These are phyloP conservation scores for Sylvicola cinctus DNA, from an alignment of 2,888 invertebrate species.

Conservation along the genomic window DNA sequence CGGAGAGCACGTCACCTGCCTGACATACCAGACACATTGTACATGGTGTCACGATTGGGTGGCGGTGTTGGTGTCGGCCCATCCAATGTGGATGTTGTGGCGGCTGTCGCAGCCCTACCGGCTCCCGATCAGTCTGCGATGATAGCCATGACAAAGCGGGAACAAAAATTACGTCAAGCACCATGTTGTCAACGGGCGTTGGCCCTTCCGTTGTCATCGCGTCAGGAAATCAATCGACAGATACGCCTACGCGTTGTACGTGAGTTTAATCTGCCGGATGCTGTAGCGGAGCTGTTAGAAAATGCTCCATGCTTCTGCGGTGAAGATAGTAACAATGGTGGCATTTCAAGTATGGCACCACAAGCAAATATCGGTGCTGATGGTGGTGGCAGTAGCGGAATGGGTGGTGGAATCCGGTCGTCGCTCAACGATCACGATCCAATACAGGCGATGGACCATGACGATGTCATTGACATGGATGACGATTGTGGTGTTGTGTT, in stretches of 20 bases:
- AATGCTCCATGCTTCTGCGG: conserved; percentile 20
- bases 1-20: conserved; percentile 50
- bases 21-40: conserved; percentile 81
- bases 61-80: conserved; percentile 18
- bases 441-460: no score
- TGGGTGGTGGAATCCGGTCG: no score
- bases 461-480: no score
- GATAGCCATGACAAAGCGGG: conserved; percentile 64
- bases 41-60: conserved; percentile 46
- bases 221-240: conserved; percentile 55
- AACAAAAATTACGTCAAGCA: conserved; percentile 58
- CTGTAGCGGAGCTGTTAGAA: conserved; percentile 58
- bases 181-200: conserved; percentile 64
- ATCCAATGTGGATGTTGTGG: conserved; percentile 39
- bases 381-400: no score
- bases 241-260: conserved; percentile 77
- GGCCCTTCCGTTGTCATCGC: conserved; percentile 50
- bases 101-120: conserved; percentile 39
- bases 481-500: conserved; percentile 1
- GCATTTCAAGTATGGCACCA: no score
- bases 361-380: conserved; percentile 5
- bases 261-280: conserved; percentile 85
- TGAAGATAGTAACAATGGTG: no score
- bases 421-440: no score
- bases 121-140: conserved; percentile 59